These are phyloP conservation scores for Paraplagusia blochii DNA, from an alignment of 2,113 vertebrate species.

Conservation along the genomic window DNA sequence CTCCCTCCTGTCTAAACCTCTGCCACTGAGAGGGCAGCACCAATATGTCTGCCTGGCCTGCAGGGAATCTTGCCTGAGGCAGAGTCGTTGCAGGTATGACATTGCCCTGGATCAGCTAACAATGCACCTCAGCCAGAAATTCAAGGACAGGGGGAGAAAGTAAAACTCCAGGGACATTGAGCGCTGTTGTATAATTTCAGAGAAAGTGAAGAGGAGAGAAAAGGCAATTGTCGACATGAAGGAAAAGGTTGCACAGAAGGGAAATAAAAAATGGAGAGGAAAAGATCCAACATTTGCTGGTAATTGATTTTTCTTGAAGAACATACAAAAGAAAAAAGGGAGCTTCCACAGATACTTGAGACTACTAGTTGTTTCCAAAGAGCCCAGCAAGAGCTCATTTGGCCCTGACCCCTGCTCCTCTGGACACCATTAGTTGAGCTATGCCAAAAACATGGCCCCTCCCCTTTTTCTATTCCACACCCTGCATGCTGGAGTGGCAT, in stretches of 20 bases:
- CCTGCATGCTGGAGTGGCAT: slow-evolving; percentile 73
- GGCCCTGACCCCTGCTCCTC: slow-evolving; percentile 56
- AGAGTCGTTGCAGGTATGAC: slow-evolving; percentile 48
- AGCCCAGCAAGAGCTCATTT: slow-evolving; percentile 67
- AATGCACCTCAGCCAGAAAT: slow-evolving; percentile 39
- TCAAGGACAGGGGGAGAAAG: slow-evolving; percentile 63
- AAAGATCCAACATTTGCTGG: slow-evolving; percentile 42
- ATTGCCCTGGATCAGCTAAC: slow-evolving; percentile 54
- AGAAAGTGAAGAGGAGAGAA: slow-evolving; percentile 45
- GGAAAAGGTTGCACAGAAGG: slow-evolving; percentile 24
- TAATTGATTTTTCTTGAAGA: slow-evolving; percentile 12
- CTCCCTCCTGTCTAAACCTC: slow-evolving; percentile 25
- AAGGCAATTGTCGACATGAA: slow-evolving; percentile 38
- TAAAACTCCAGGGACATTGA: slow-evolving; percentile 48
- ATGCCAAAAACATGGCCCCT: slow-evolving; percentile 45
- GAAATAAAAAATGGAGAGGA: slow-evolving; percentile 30
- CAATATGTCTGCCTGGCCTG: slow-evolving; percentile 32
- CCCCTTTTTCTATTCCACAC: slow-evolving; percentile 4
- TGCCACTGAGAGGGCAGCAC: slow-evolving; percentile 19
- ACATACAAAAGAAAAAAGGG: no score
- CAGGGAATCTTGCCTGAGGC: slow-evolving; percentile 43
- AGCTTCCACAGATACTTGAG: slow-evolving; percentile 19
- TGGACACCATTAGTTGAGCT: slow-evolving; percentile 56
- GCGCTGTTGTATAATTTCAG: slow-evolving; percentile 41
- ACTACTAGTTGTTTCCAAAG: slow-evolving; percentile 46